Evolutionary conservation across 2,113 vertebrate genomes (phyloP).

Genomic region (Ibidorhyncha struthersii): DNA sequence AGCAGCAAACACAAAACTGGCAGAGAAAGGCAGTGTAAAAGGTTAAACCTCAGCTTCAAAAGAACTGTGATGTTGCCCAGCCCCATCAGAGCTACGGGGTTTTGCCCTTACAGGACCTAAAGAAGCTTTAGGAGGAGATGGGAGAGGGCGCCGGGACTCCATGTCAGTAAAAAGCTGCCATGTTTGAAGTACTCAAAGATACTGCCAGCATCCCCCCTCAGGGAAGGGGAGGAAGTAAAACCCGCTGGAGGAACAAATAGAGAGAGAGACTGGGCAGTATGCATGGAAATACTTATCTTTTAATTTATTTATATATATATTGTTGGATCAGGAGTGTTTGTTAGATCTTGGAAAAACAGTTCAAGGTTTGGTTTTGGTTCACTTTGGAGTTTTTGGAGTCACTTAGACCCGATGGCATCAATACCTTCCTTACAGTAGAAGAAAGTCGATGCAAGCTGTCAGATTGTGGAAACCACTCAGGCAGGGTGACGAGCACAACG

Average conservation of each 20-base stretch:
- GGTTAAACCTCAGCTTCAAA: neutral
- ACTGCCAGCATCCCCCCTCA: neutral
- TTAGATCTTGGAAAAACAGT: neutral
- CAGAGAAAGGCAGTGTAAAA: neutral
- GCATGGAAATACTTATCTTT: neutral
- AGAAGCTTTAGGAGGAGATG: neutral
- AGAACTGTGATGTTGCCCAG: neutral
- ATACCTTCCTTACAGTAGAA: neutral
- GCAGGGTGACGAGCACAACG: neutral
- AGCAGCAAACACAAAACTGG: neutral
- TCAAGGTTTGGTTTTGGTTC: neutral
- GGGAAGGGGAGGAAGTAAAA: neutral
- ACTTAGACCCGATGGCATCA: neutral
- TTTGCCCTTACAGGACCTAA: neutral
- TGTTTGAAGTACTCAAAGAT: neutral
- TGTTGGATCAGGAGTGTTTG: neutral
- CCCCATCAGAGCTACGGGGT: rapidly evolving
- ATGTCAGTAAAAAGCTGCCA: neutral
- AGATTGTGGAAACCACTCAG: neutral
- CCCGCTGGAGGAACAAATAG: neutral
- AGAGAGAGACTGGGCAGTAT: neutral
- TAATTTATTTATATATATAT: neutral
- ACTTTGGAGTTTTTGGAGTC: neutral
- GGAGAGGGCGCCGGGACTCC: neutral
- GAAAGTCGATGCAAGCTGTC: neutral